Base-by-base conservation (phyloP, 2,888 invertebrate species). In the Helobdella robusta region DNA sequence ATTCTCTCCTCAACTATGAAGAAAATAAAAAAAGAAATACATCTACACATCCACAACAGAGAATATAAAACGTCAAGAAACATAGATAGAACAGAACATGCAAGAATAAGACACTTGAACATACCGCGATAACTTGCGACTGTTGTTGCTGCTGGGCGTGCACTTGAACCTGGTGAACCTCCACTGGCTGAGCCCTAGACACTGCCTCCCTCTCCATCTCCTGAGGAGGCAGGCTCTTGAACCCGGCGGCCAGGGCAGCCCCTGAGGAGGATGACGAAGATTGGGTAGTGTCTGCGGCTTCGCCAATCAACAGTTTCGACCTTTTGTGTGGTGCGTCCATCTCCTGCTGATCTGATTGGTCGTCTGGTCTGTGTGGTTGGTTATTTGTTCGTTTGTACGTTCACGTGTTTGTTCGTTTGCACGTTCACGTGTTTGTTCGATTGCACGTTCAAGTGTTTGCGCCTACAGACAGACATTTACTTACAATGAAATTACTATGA, bases 141-240 rank as follows among this genome's bases (percentile, higher is more conserved):
- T n/a, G n/a, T n/a, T n/a, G n/a, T n/a, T n/a, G n/a, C n/a, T n/a
- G n/a, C n/a, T n/a, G n/a, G n/a, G n/a, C n/a, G n/a, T n/a, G n/a
- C n/a, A n/a, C n/a, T n/a, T n/a, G n/a, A n/a, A 56, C 11, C 56
- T 56, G 56, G 11, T 56, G 56, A 3, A 32, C 56, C 28, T 44
- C 59, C 15, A 59, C 48, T 15, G 34, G 34, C 30, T 67, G 64
- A 35, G 36, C 64, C 2, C 66, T 15, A 5, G 67, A 67, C 20
- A 58, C 59, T 23, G 67, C 67, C 34, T 67, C 67, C 25, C 67
- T 67, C 25, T 65, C 67, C 23, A 67, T 61, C 36, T 67, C 64
- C 11, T 40, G 34, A 34, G 50, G 36, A 34, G 34, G 18, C 23
- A 35, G 2, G 20, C 32, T 8, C 18, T 48, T 23, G 25, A 25